phyloP scores from a whole-genome alignment of 30 jellyfish, hydroid and myxozoan species.

The Turritopsis dohrnii region DNA sequence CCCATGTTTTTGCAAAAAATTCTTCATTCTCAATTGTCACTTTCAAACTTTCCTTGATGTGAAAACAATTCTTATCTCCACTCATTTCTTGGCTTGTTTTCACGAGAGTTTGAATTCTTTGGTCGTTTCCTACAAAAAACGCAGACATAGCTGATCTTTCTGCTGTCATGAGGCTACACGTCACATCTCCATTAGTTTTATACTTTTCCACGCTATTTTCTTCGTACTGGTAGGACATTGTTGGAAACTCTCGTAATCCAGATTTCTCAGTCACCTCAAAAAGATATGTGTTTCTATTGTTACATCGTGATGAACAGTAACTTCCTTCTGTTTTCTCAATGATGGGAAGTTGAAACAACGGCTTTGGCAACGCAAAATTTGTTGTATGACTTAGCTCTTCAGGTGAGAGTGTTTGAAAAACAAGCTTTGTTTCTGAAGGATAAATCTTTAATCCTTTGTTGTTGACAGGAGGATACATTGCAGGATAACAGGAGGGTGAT shows the following conservation, averaged over 20 bases:
- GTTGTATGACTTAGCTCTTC: neutral
- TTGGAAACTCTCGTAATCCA: conserved; percentile 13
- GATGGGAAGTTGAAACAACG: conserved; percentile 11
- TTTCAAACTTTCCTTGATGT: conserved; percentile 16
- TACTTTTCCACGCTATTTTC: conserved; percentile 15
- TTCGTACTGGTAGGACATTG: neutral
- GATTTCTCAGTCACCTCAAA: neutral
- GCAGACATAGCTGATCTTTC: conserved; percentile 4
- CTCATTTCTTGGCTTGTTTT: neutral
- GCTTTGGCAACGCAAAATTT: neutral
- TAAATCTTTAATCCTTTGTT: conserved; percentile 7
- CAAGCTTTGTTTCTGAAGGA: conserved; percentile 17
- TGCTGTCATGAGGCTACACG: conserved; percentile 18
- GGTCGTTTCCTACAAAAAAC: neutral
- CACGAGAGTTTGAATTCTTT: neutral
- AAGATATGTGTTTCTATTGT: neutral
- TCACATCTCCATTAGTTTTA: conserved; percentile 24
- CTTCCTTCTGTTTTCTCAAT: neutral
- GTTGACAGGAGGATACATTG: conserved; percentile 21
- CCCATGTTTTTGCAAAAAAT: conserved; percentile 11
- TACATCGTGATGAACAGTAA: neutral
- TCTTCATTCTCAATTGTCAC: conserved; percentile 2
- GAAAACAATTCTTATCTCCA: conserved; percentile 14
- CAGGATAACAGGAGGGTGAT: conserved; percentile 31
- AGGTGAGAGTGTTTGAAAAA: conserved; percentile 9